Base-by-base conservation (phyloP, 1,140 invertebrate species). In the Leptopilina boulardi region DNA sequence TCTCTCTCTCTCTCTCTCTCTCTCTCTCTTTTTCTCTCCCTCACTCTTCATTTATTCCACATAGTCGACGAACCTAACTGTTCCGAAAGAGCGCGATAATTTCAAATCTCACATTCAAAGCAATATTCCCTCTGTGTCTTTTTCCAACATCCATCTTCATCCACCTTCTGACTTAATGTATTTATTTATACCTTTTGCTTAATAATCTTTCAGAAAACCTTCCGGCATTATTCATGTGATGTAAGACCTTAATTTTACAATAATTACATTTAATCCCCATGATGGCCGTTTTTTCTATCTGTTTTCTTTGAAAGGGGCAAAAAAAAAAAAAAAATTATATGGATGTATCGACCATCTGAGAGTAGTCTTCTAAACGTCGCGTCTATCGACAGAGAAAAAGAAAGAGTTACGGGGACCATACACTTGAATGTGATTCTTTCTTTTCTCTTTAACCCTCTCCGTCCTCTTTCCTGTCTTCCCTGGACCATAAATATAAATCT, bases 401-500 rank as follows among this genome's bases (percentile, higher is more conserved):
- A 38, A 38, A 38, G 34, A 66, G 59, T 34, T 66, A 66, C 59
- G 59, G 26, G 15, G 23, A n/a, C 59, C 26, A 66, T 66, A 15
- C 59, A 66, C 59, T 66, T 66, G 23, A 30, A 66, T 66, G 26
- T 34, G 59, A 66, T 30, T 81, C 78, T 77, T 77, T 78, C 70
- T 75, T 15, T 41, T 77, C 76, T 71, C 79, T 81, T 81, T 78
- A 51, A 73, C 70, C 42, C 70, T 51, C 77, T 70, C 70, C 74
- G 75, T 76, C 73, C 76, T 82, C 71, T 77, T 54, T 71, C 73
- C 82, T 70, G 71, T 74, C 71, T 30, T 66, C 56, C 26, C 59
- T 66, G 41, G 74, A 75, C 75, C 79, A 81, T 83, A 83, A 80
- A 83, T 76, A 83, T 83, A 81, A 83, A 83, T 79, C 77, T 79